Evolutionary conservation across 2,113 vertebrate genomes (phyloP).

Genomic region (Spea multiplicata): DNA sequence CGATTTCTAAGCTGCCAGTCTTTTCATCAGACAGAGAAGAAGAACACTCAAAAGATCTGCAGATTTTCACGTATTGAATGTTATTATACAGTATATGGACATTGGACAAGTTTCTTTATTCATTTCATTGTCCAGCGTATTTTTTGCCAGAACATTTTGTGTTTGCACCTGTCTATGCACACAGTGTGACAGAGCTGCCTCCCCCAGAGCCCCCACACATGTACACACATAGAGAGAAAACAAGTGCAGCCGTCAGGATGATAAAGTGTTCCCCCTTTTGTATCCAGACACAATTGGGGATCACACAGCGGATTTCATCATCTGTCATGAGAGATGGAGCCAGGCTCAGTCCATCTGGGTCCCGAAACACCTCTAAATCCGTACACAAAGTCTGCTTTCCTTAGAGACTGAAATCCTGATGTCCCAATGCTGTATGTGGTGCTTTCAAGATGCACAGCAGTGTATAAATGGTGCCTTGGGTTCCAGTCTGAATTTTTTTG

Average conservation of each 20-base stretch:
- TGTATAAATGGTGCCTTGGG: slow-evolving; percentile 4
- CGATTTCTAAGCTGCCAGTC: too few relatives aligned
- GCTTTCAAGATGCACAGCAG: slow-evolving; percentile 31
- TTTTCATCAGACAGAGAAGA: too few relatives aligned
- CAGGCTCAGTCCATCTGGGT: slow-evolving; percentile 38
- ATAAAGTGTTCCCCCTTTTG: slow-evolving; percentile 36
- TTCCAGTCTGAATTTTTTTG: slow-evolving; percentile 34
- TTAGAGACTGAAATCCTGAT: slow-evolving; percentile 11
- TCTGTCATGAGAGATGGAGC: slow-evolving; percentile 22
- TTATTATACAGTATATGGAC: too few relatives aligned
- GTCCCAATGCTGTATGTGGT: not conserved
- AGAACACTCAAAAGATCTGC: too few relatives aligned
- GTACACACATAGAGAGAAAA: slow-evolving; percentile 12
- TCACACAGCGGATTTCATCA: slow-evolving; percentile 18
- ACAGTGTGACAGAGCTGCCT: slow-evolving; percentile 11
- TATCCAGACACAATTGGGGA: slow-evolving; percentile 33
- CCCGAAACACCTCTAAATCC: slow-evolving; percentile 29
- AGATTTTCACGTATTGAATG: too few relatives aligned
- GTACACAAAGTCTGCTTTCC: slow-evolving; percentile 16
- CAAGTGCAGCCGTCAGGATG: slow-evolving; percentile 35
- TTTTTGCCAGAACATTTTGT: not conserved
- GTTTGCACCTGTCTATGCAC: slow-evolving; percentile 33
- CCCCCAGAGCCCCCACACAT: slow-evolving; percentile 2
- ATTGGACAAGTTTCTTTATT: too few relatives aligned
- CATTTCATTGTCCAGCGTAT: not conserved